Base-by-base conservation (phyloP, 2,888 invertebrate species). In the Hydrotaea cyrtoneurina region DNA sequence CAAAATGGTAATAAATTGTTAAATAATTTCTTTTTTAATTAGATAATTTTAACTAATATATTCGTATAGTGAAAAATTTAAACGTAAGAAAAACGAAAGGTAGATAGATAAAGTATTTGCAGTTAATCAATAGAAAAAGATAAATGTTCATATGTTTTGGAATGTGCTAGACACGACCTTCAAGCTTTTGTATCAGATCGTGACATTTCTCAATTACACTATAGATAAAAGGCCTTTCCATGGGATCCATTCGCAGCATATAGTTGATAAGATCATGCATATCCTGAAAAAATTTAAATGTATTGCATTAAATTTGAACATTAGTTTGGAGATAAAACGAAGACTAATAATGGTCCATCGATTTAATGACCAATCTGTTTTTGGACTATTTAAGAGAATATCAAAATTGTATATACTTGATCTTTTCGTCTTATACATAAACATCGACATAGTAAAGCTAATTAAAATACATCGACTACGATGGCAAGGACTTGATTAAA, bases 191-290 rank as follows among this genome's bases (percentile, higher is more conserved):
- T 88, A 94, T 93, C 76, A 94, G 92, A 89, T 94, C 94, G 81
- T 94, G 93, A 19, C 94, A 93, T 89, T 93, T 94, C 87, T 94
- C 94, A 84, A 96, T 94, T 8, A 96, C 94, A 88, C 94, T 94
- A 88, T 96, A 95, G 86, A 96, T 94, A 87, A 95, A 96, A 10
- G 96, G 96, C 86, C 97, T 93, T 90, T 96, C 96, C 93, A 94
- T 94, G 31, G 95, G 95, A 92, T 96, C 95, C n/a, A 95, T 95
- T 89, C 95, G 95, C 83, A 97, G 92, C 94, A 96, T 95, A 82
- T 93, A 95, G 62, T 93, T 90, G 82, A 96, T 95, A 82, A 96
- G 92, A 82, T 95, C 94, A 86, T 96, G 95, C 90, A 96, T 92
- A 85, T 95, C 95, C 95, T 95, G 90, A 57, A 75, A 69, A 39